Percentiles rank a stretch among this genome's conserved stretches.
Conservation (phyloP, 2,888 invertebrate species). For the Zeuzera pyrina region DNA sequence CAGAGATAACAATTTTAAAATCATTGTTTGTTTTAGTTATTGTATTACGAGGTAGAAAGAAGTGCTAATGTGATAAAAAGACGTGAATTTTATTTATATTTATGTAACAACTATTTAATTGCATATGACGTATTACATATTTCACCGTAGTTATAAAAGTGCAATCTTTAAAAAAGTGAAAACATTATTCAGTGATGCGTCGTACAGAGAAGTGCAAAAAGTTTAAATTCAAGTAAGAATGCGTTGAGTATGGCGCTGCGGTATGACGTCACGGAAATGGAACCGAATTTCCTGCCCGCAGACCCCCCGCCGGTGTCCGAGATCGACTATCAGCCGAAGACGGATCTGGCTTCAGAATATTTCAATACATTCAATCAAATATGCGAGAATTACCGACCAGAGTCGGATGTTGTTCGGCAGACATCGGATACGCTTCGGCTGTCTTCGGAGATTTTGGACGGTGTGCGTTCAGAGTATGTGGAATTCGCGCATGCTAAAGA, state of each 20-base stretch:
- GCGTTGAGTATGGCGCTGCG: conserved; percentile 37
- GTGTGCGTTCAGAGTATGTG: conserved; percentile 34
- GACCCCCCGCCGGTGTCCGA: conserved; percentile 72
- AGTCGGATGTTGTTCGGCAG: conserved; percentile 46
- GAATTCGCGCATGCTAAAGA: too few species aligned
- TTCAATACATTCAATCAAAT: conserved; percentile 65
- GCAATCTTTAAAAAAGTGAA: conserved; percentile 12
- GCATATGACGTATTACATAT: too few species aligned
- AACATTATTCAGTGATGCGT: conserved; percentile 31
- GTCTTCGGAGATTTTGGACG: conserved; percentile 54
- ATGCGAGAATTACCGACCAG: conserved; percentile 54
- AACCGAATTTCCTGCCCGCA: conserved; percentile 65
- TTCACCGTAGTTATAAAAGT: conserved; percentile 20
- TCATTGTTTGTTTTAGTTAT: too few species aligned
- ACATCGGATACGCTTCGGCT: conserved; percentile 54
- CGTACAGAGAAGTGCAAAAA: conserved; percentile 45
- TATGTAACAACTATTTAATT: too few species aligned
- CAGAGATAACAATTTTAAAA: too few species aligned
- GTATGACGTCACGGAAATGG: conserved; percentile 52
- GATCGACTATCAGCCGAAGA: conserved; percentile 42
- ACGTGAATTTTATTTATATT: too few species aligned
- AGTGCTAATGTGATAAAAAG: too few species aligned
- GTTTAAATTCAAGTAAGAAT: conserved; percentile 41
- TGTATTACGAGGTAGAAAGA: too few species aligned
- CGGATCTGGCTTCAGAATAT: conserved; percentile 55